Evolutionary conservation across 2,797 vertebrate genomes (phyloP).

Genomic region (Merluccius polli): DNA sequence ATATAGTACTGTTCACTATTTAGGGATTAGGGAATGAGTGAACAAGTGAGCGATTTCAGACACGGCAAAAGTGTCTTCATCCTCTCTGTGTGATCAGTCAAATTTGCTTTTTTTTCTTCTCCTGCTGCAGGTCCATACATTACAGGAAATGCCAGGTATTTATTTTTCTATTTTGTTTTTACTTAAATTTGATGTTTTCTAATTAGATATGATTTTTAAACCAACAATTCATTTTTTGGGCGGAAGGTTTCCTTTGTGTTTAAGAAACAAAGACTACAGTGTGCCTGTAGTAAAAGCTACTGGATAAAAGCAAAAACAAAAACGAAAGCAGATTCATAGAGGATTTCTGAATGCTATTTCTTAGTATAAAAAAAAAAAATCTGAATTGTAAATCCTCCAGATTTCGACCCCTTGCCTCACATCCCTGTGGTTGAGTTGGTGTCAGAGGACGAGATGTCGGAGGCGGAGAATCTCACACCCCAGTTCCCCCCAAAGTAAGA

Average conservation of each 20-base stretch:
- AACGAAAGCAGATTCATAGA: not conserved
- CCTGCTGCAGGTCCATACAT: not conserved
- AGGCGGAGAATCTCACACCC: slow-evolving; percentile 28
- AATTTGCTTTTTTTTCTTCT: not conserved
- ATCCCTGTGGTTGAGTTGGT: slow-evolving; percentile 73
- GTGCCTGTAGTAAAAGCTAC: too few relatives aligned
- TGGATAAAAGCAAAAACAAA: too few relatives aligned
- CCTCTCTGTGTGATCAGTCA: too few relatives aligned
- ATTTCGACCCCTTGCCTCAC: slow-evolving; percentile 69
- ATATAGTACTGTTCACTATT: too few relatives aligned
- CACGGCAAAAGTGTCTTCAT: too few relatives aligned
- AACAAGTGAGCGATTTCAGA: not conserved
- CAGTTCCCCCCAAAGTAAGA: slow-evolving; percentile 64
- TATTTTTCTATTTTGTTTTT: not conserved
- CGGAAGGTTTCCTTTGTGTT: not conserved
- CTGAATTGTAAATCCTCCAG: slow-evolving; percentile 40
- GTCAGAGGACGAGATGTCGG: slow-evolving; percentile 64
- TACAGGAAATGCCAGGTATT: not conserved
- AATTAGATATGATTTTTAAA: not conserved
- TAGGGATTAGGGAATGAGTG: not conserved
- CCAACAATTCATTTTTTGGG: not conserved
- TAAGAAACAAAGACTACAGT: too few relatives aligned
- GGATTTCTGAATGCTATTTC: not conserved
- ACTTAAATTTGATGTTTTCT: not conserved
- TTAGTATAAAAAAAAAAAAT: not conserved